Evolutionary conservation across 2,113 vertebrate genomes (phyloP), one percentile per base, ranked within the genome.

Genomic region (Silurus meridionalis): DNA sequence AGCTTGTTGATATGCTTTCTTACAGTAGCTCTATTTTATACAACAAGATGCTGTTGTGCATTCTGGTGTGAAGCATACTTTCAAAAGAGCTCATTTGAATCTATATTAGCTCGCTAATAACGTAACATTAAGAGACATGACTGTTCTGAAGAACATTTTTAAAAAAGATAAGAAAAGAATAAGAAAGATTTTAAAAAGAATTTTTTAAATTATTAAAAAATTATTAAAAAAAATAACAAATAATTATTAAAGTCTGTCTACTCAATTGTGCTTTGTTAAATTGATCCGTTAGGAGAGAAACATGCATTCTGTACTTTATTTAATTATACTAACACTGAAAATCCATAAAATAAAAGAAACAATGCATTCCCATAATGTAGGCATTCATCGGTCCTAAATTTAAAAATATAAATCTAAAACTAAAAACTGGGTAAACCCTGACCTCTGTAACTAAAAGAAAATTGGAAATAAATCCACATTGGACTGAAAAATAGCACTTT

Each of bases 401-500:
- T 58, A 60, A 60, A 67, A 80, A 46, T 46, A 46, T 80, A 60
- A 5, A 15, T 46, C 7, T 46, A 46, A 37, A 61, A 60, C 55
- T 21, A 60, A 80, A 37, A 8, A 5, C 8, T 11, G 46, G 28
- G 9, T 8, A 46, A 80, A 37, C 4, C 37, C 48, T 75, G 21
- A 75, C 72, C 72, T 75, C 72, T 52, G 48, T 52, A 21, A 60
- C 25, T 21, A 19, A 64, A 82, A 50, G 2, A 3, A 82, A 82
- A 63, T 25, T 48, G 10, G 15, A 81, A 48, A 64, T 81, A 81
- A 81, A 81, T 23, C 79, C 79, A 64, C 48, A 66, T 1, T 52
- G 61, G 48, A 50, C 2, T 81, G 15, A 80, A 78, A 81, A 81
- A 9, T 11, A 82, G 46, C 11, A 82, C 37, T 82, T 80, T 80